Conservation (phyloP, 2,888 invertebrate species). For the Toxonevra muliebris region DNA sequence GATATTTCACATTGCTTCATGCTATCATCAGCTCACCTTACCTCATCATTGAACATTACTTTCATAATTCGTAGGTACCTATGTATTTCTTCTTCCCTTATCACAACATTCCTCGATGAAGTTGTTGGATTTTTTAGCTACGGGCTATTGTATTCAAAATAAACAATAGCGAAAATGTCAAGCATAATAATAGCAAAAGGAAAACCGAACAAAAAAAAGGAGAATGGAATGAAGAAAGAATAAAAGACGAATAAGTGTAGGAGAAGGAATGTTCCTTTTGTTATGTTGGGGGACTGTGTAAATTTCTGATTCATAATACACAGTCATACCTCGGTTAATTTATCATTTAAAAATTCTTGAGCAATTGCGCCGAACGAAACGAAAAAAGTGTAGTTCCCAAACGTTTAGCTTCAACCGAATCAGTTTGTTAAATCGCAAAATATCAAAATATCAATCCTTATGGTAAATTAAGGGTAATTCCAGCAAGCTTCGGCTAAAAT, state of each 20-base stretch:
- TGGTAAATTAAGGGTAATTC: too few species aligned
- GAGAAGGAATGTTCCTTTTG: conserved; percentile 21
- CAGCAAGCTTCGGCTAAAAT: too few species aligned
- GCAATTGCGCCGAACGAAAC: too few species aligned
- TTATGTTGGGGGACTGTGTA: conserved; percentile 20
- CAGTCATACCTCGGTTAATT: neutral
- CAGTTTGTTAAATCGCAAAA: too few species aligned
- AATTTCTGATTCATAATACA: conserved; percentile 20
- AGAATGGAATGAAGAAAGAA: too few species aligned
- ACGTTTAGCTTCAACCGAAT: too few species aligned
- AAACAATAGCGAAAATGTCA: conserved; percentile 42
- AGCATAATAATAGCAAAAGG: conserved; percentile 31
- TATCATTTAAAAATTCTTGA: too few species aligned
- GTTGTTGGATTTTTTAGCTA: conserved; percentile 6
- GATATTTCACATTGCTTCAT: too few species aligned
- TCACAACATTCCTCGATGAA: too few species aligned
- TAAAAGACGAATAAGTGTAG: neutral
- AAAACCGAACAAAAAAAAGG: neutral
- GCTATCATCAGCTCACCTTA: neutral
- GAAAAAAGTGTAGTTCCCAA: too few species aligned
- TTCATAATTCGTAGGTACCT: neutral
- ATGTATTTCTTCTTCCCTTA: too few species aligned
- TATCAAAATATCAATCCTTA: too few species aligned
- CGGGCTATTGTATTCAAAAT: conserved; percentile 37
- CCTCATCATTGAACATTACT: neutral